Percentiles rank a stretch among this genome's conserved stretches.
These are phyloP conservation scores for Aporrectodea caliginosa DNA, from an alignment of 1,140 invertebrate species.

Conservation along the genomic window DNA sequence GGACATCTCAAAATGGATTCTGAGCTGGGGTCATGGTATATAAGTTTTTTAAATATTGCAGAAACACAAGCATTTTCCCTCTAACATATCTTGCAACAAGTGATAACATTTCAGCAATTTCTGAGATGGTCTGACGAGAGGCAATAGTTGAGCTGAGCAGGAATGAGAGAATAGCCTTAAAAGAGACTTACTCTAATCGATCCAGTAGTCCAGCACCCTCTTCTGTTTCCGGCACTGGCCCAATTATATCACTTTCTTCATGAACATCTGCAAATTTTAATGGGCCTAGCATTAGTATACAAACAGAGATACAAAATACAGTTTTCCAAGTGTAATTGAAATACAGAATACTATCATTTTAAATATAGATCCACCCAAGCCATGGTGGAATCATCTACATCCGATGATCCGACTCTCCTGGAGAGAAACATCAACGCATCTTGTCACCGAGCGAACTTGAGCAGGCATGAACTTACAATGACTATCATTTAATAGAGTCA, in stretches of 20 bases:
- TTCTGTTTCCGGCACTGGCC: conserved; percentile 7
- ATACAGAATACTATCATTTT: too few relatives aligned
- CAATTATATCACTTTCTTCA: conserved; percentile 12
- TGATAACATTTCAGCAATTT: neutral
- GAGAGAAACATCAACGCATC: too few relatives aligned
- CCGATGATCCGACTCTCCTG: too few relatives aligned
- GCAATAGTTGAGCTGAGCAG: neutral
- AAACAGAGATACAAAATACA: too few relatives aligned
- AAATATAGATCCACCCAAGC: too few relatives aligned
- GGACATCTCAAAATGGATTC: neutral
- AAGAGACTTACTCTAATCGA: conserved; percentile 10
- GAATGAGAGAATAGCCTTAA: neutral
- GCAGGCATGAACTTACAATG: too few relatives aligned
- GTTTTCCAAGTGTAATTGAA: too few relatives aligned
- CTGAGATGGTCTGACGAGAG: too few relatives aligned
- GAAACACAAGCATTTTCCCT: neutral
- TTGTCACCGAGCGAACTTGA: too few relatives aligned
- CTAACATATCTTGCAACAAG: neutral
- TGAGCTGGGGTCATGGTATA: neutral
- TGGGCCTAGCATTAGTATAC: too few relatives aligned
- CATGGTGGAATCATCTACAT: too few relatives aligned
- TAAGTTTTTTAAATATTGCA: neutral
- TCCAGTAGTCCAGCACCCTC: neutral
- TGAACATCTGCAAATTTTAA: neutral
- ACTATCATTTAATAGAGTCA: too few relatives aligned